Conservation (phyloP, 2,113 vertebrate species). For the Psilopsiagon aymara region DNA sequence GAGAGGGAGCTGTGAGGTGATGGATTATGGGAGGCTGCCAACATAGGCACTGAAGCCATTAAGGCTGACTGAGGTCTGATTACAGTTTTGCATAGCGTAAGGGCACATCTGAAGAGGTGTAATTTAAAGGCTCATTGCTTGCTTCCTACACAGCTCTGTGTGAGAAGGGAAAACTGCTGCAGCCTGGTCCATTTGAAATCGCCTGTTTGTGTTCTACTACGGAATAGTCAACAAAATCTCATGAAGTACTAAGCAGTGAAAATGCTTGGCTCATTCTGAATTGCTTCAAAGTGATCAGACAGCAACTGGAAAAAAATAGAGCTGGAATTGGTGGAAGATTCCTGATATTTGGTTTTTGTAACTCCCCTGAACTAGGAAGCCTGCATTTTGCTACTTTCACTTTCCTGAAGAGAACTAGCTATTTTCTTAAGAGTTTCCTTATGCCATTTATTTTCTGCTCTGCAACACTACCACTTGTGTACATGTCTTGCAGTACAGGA, state of each 20-base stretch:
- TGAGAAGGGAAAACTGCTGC: not conserved
- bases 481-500: not conserved
- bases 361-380: not conserved
- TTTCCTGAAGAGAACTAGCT: not conserved
- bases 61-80: not conserved
- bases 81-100: constrained; percentile 36
- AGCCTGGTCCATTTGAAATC: constrained; percentile 29
- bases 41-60: not conserved
- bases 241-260: constrained; percentile 13
- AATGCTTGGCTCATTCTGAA: constrained; percentile 1
- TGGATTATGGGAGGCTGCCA: not conserved
- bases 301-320: constrained; percentile 15
- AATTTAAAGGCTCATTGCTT: constrained; percentile 57
- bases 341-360: not conserved
- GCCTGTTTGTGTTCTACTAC: constrained; percentile 22
- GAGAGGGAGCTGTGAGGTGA: not conserved
- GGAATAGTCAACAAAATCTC: not conserved
- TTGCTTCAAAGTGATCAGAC: constrained; percentile 1
- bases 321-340: not conserved
- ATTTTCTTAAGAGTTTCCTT: not conserved
- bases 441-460: not conserved
- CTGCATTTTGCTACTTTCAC: not conserved
- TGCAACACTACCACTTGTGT: not conserved
- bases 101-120: not conserved
- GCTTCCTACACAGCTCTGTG: not conserved